phyloP scores from a whole-genome alignment of 2,113 vertebrate genomes.

The Solea solea region DNA sequence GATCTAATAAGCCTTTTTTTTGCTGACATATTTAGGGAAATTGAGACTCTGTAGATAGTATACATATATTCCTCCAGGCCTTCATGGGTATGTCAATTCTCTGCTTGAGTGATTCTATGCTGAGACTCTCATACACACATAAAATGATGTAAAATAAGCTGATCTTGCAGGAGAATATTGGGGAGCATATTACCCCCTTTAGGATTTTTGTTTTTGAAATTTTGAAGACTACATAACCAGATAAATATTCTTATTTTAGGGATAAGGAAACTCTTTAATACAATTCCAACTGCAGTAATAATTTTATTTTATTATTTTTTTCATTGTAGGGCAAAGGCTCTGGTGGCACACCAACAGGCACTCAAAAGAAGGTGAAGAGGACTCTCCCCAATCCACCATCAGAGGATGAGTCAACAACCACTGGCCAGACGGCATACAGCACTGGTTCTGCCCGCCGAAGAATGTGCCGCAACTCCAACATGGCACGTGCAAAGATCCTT shows the following conservation, averaged over 20 bases:
- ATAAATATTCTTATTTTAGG: too few species aligned
- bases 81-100: constrained; percentile 76
- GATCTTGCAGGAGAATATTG: constrained; percentile 52
- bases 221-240: too few species aligned
- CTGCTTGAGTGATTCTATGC: constrained; percentile 67
- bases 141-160: constrained; percentile 53
- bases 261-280: neutral
- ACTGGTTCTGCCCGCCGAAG: constrained; percentile 91
- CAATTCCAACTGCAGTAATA: neutral
- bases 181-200: neutral
- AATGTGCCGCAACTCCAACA: constrained; percentile 94
- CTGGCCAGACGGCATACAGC: constrained; percentile 84
- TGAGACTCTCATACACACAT: constrained; percentile 64
- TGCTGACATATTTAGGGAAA: neutral
- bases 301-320: neutral
- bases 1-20: neutral
- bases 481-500: constrained; percentile 98
- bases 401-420: constrained; percentile 86
- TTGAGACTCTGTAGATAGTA: neutral
- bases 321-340: constrained; percentile 85
- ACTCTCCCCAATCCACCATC: constrained; percentile 97
- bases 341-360: constrained; percentile 84
- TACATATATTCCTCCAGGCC: constrained; percentile 31
- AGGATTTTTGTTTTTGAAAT: too few species aligned
- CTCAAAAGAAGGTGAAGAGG: constrained; percentile 97